These are phyloP conservation scores for Zaprionus tsacasi DNA, from an alignment of 1,140 invertebrate species.

Conservation along the genomic window DNA sequence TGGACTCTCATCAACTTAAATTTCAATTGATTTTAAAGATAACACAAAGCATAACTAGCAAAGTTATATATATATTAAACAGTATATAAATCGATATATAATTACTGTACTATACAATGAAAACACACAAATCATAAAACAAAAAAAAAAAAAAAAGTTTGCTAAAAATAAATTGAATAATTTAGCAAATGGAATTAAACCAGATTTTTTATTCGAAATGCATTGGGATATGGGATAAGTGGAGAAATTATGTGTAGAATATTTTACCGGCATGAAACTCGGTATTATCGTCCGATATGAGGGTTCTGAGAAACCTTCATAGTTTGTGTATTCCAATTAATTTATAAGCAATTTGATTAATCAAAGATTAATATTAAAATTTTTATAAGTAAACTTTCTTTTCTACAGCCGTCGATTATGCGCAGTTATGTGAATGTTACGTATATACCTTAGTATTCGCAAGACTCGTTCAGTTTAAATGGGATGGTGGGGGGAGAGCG, in stretches of 20 bases:
- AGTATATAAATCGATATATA: constrained; percentile 65
- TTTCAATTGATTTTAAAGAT: constrained; percentile 60
- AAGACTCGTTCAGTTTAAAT: not conserved
- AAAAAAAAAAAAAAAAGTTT: constrained; percentile 63
- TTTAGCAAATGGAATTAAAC: constrained; percentile 71
- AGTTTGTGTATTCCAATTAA: too few relatives aligned
- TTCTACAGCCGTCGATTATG: not conserved
- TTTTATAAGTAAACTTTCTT: too few relatives aligned
- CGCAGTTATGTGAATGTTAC: not conserved
- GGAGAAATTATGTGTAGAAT: too few relatives aligned
- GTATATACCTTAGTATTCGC: not conserved
- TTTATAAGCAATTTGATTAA: too few relatives aligned
- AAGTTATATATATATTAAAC: constrained; percentile 64
- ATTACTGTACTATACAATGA: constrained; percentile 65
- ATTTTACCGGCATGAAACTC: too few relatives aligned
- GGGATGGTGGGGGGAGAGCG: not conserved
- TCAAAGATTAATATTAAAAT: too few relatives aligned
- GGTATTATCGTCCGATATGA: too few relatives aligned
- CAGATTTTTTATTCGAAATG: constrained; percentile 28
- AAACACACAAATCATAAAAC: constrained; percentile 44
- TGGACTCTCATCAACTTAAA: constrained; percentile 56
- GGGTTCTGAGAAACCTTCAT: too few relatives aligned
- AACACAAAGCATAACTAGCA: constrained; percentile 55
- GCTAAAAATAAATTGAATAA: constrained; percentile 78
- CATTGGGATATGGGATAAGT: not conserved